These are phyloP conservation scores for Chiroxiphia lanceolata DNA, from an alignment of 2,797 vertebrate genomes.

Conservation along the genomic window DNA sequence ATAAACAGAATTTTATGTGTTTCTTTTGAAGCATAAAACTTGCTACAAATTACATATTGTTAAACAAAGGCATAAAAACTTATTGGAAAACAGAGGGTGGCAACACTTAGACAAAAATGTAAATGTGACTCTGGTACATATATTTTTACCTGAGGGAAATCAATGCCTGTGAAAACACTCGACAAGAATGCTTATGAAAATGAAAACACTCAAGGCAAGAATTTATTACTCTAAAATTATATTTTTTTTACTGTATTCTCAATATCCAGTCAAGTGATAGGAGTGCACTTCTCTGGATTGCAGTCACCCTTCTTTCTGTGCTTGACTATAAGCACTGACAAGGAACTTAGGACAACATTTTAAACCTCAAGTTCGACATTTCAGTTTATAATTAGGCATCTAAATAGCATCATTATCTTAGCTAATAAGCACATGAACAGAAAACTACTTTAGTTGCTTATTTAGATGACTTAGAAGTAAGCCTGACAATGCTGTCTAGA, in stretches of 20 bases:
- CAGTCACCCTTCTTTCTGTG: neutral
- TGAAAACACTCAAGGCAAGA: slow-evolving; percentile 27
- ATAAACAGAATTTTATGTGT: slow-evolving; percentile 56
- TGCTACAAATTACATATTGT: slow-evolving; percentile 48
- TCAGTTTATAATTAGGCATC: neutral
- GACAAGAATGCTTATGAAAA: slow-evolving; percentile 38
- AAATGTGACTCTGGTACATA: slow-evolving; percentile 13
- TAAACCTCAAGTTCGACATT: neutral
- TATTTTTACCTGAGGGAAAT: slow-evolving; percentile 57
- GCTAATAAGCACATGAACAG: neutral
- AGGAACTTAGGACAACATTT: neutral
- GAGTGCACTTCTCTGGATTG: neutral
- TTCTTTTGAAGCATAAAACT: slow-evolving; percentile 70
- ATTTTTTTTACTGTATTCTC: slow-evolving; percentile 21
- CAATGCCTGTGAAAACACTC: slow-evolving; percentile 13
- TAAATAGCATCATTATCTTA: neutral
- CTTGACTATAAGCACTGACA: neutral
- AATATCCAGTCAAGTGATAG: slow-evolving; percentile 18
- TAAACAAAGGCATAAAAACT: slow-evolving; percentile 71
- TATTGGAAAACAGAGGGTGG: slow-evolving; percentile 57
- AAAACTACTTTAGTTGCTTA: neutral
- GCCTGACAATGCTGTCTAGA: neutral
- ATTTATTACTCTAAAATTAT: slow-evolving; percentile 12
- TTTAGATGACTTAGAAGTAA: neutral
- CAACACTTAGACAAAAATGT: slow-evolving; percentile 30